Evolutionary conservation across 2,797 vertebrate species (phyloP), one percentile per base, ranked within the genome.

Genomic region (Bovichtus variegatus): DNA sequence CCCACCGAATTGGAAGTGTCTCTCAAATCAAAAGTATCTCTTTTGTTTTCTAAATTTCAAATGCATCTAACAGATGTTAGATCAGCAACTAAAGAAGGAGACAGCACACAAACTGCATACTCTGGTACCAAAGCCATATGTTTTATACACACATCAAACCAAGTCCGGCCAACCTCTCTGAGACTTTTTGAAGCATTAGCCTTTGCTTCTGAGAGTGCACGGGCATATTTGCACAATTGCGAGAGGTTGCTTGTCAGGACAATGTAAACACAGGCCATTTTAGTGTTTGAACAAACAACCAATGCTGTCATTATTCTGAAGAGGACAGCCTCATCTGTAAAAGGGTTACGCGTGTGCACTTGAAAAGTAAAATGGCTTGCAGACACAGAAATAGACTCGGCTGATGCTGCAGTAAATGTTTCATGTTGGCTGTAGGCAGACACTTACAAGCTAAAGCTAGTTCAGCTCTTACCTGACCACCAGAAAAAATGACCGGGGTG

Each of bases 401-500:
- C 78, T 84, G 71, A 83, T 69, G 53, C 59, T 83, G 81, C 74
- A 86, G 46, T 63, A 54, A 78, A 74, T 60, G 40, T 41, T 21
- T 60, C 2, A 58, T 15, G 21, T 61, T 80, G 51, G 46, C 71
- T 80, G 34, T 11, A 49, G 75, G 84, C 78, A 70, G 18, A 75
- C 57, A 66, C 23, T 63, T 68, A 84, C n/a, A 27, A 57, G 38
- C 23, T 29, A 19, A 10, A 23, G 50, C 53, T 65, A 71, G 29
- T 54, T 85, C 77, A 75, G 76, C 72, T 96, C 97, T 98, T 98
- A 99, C 98, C 98, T 99, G 98, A 95, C 98, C 98, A 97, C 98
- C 98, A 95, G 98, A 98, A 97, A 99, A 99, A 96, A 99, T 99
- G 93, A 99, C 97, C 88, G 98, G 98, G 94, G 97, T 98, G 96